Percentiles rank a stretch among this genome's conserved stretches.
These are phyloP conservation scores for Xylocampa areola DNA, from an alignment of 2,888 invertebrate genomes.

Conservation along the genomic window DNA sequence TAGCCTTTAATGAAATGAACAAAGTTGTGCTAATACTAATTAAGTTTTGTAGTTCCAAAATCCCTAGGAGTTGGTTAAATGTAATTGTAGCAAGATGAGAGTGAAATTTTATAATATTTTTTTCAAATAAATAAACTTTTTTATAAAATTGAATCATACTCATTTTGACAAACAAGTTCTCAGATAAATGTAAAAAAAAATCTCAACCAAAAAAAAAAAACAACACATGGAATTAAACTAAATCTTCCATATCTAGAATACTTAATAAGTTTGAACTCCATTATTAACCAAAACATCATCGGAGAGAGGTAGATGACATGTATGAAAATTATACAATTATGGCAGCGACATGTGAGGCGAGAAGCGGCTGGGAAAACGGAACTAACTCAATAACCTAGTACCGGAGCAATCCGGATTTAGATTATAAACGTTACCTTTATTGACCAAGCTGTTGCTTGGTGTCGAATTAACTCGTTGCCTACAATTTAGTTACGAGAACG, in stretches of 20 bases:
- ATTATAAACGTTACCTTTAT: conserved; percentile 29
- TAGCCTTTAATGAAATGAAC: background rate
- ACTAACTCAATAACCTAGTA: conserved; percentile 31
- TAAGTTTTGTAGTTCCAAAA: conserved; percentile 8
- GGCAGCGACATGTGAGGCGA: conserved; percentile 29
- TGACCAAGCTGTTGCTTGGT: conserved; percentile 28
- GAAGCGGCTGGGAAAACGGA: conserved; percentile 30
- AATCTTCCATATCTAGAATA: too few relatives aligned
- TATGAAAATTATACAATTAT: conserved; percentile 49
- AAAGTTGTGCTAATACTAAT: conserved; percentile 5
- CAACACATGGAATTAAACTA: too few relatives aligned
- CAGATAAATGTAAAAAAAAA: too few relatives aligned
- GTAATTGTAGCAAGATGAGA: conserved; percentile 1
- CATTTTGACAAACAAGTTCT: too few relatives aligned
- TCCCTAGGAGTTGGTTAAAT: background rate
- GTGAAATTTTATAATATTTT: too few relatives aligned
- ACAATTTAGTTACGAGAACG: conserved; percentile 19
- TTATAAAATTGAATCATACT: too few relatives aligned
- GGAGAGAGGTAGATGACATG: conserved; percentile 18
- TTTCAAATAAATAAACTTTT: too few relatives aligned
- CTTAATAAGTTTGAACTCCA: too few relatives aligned
- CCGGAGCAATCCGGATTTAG: conserved; percentile 21
- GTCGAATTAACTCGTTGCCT: conserved; percentile 15
- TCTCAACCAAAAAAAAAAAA: too few relatives aligned
- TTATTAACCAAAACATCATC: conserved; percentile 14